phyloP scores from a whole-genome alignment of 2,888 invertebrate species.

The Anagyrus pseudococci region DNA sequence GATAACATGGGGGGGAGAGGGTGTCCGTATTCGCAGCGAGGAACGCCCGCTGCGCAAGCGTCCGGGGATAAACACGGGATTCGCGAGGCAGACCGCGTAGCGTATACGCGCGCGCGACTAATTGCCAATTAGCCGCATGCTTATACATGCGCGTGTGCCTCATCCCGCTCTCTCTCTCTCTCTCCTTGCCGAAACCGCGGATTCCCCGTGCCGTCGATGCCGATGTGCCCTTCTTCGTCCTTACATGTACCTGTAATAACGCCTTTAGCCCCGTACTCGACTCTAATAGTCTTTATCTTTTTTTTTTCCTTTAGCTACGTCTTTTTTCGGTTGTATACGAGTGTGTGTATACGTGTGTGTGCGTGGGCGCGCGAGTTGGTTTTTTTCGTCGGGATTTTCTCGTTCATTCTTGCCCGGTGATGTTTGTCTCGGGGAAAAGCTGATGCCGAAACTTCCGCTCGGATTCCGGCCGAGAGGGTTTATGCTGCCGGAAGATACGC shows the following conservation, averaged over 20 bases:
- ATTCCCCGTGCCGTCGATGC: neutral
- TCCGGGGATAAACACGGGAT: neutral
- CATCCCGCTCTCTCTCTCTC: constrained; percentile 2
- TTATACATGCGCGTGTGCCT: neutral
- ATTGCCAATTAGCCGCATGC: constrained; percentile 16
- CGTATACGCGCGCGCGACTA: neutral
- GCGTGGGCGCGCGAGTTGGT: no score
- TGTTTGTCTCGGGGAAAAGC: neutral
- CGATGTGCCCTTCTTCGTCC: neutral
- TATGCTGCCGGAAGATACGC: no score
- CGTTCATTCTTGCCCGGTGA: no score
- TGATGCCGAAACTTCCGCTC: neutral
- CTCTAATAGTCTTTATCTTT: neutral
- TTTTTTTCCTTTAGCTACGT: neutral
- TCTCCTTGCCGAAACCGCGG: neutral
- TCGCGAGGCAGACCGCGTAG: no score
- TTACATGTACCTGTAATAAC: neutral
- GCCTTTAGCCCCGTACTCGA: neutral
- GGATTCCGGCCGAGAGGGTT: no score
- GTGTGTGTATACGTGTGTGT: no score
- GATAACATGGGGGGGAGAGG: no score
- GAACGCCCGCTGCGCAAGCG: no score
- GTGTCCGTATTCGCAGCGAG: no score
- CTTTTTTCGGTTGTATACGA: no score
- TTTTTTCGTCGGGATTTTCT: no score